Conservation (phyloP, 2,113 vertebrate species). For the Gasterosteus nipponicus region DNA sequence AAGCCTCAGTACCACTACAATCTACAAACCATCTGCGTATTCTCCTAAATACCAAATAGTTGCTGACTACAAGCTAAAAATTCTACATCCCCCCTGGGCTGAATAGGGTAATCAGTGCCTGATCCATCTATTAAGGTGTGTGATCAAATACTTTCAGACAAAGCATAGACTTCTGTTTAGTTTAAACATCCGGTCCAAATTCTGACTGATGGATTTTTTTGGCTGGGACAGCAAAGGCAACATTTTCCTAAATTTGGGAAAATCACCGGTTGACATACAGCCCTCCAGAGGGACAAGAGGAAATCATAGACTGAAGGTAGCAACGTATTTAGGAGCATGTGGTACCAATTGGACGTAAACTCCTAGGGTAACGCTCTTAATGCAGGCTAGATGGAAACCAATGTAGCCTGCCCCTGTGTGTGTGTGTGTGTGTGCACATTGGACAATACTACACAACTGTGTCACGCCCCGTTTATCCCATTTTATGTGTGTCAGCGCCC, state of each 20-base stretch:
- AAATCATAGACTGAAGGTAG: slow-evolving; percentile 49
- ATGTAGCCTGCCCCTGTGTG: slow-evolving; percentile 18
- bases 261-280: slow-evolving; percentile 54
- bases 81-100: not conserved
- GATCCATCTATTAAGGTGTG: not conserved
- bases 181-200: slow-evolving; percentile 36
- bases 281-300: slow-evolving; percentile 55
- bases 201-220: slow-evolving; percentile 43
- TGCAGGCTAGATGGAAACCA: slow-evolving; percentile 34
- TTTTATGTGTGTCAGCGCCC: not conserved
- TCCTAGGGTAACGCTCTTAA: slow-evolving; percentile 45
- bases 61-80: not conserved
- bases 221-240: not conserved
- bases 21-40: not conserved
- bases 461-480: slow-evolving; percentile 21
- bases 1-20: not conserved
- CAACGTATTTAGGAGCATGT: slow-evolving; percentile 58
- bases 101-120: not conserved
- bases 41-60: not conserved
- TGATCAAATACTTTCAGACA: slow-evolving; percentile 2
- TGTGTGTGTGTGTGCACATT: slow-evolving; percentile 38
- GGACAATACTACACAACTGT: slow-evolving; percentile 12
- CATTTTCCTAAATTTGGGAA: slow-evolving; percentile 46
- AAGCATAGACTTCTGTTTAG: slow-evolving; percentile 27
- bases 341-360: slow-evolving; percentile 67